Evolutionary conservation across 2,113 vertebrate species (phyloP).

Genomic region (Sinocyclocheilus anophthalmus): DNA sequence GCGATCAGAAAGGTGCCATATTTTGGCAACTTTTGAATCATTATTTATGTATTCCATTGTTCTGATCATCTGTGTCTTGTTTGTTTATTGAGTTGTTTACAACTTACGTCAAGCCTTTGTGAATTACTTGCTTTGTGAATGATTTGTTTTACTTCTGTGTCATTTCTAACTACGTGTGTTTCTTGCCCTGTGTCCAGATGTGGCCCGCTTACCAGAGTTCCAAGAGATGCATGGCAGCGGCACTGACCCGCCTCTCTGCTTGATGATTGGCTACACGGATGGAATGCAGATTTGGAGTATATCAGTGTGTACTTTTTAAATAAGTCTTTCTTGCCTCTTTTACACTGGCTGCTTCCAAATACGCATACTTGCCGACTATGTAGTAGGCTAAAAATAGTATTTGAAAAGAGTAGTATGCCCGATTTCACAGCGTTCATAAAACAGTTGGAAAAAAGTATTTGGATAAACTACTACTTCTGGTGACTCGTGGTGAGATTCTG

Average conservation of each 20-base stretch:
- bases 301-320: constrained; percentile 81
- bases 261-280: constrained; percentile 93
- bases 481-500: neutral
- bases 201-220: constrained; percentile 88
- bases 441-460: neutral
- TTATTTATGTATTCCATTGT: too few relatives aligned
- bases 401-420: neutral
- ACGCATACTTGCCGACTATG: neutral
- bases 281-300: constrained; percentile 98
- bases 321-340: neutral
- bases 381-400: neutral
- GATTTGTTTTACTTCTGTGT: neutral
- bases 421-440: neutral
- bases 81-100: neutral
- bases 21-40: neutral
- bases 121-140: neutral
- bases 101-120: neutral
- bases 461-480: too few relatives aligned
- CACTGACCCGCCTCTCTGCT: constrained; percentile 87
- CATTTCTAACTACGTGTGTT: neutral
- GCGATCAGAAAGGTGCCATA: neutral
- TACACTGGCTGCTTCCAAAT: neutral
- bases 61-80: too few relatives aligned
- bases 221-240: constrained; percentile 89
- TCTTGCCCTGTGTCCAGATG: constrained; percentile 74